A percentile compares a stretch with the other conserved stretches of the same genome.
phyloP scores from a whole-genome alignment of 2,797 vertebrate genomes.

The Pogoniulus pusillus region DNA sequence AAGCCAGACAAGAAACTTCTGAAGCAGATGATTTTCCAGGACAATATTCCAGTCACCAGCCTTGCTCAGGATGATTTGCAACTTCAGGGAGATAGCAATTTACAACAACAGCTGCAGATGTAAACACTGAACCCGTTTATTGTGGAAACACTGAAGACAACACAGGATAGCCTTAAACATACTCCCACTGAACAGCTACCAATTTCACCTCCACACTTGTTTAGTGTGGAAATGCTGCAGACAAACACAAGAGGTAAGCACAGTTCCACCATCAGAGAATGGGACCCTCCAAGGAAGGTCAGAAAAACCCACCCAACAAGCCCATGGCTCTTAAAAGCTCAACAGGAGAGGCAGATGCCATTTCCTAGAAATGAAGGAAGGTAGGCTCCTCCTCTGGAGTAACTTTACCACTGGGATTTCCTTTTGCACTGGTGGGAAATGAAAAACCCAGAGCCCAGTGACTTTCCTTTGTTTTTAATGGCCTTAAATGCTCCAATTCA shows the following conservation, averaged over 20 bases:
- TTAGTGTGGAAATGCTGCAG: constrained; percentile 43
- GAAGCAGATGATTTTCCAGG: background rate
- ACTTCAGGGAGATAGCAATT: background rate
- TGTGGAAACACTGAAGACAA: constrained; percentile 36
- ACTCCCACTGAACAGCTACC: background rate
- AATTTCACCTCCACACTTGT: background rate
- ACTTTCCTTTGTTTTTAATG: background rate
- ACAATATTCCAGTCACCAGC: background rate
- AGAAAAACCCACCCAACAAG: background rate
- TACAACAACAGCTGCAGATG: background rate
- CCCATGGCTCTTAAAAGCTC: constrained; percentile 34
- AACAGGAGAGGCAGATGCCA: constrained; percentile 42
- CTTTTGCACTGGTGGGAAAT: background rate
- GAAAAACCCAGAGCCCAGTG: constrained; percentile 23
- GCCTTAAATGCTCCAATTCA: constrained; percentile 22
- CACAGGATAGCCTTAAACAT: background rate
- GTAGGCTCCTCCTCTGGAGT: constrained; percentile 63
- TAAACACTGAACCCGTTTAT: constrained; percentile 35
- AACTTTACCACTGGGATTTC: constrained; percentile 10
- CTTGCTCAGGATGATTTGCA: background rate
- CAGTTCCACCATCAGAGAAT: constrained; percentile 22
- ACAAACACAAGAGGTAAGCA: constrained; percentile 19
- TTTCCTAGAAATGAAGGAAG: constrained; percentile 68
- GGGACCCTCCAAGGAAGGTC: constrained; percentile 39
- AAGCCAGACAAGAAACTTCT: background rate